Base-by-base conservation (phyloP, 2,797 vertebrate species). In the Betta splendens region DNA sequence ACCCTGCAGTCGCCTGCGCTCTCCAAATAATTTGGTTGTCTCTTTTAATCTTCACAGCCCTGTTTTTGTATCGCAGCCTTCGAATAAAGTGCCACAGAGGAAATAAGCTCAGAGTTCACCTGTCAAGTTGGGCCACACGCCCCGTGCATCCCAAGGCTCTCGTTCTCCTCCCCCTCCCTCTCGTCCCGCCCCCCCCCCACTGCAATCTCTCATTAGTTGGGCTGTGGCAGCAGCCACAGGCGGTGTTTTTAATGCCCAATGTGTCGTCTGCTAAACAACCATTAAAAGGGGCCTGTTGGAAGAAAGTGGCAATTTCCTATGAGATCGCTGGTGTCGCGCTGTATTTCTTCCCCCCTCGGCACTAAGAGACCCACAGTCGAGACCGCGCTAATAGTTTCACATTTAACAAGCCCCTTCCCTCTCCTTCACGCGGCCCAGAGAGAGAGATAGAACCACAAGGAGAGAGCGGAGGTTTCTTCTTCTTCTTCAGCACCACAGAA, bases 231-330 rank as follows among this genome's bases (percentile, higher is more conserved):
- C 58, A 36, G 76, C 77, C 75, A 59, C 52, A 18, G 64, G 79
- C 45, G 1, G 45, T 57, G 36, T 72, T 81, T 83, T 76, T 74
- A 80, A 81, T 69, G 73, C 69, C 68, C 64, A 66, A 44, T 62
- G 65, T 81, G 72, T 77, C 35, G 32, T 72, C 65, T 54, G 63
- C 75, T 85, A 87, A 85, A 86, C 75, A 82, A 74, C 74, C 77
- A 75, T 83, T 84, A 85, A 70, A 46, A 67, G 48, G 17, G 35
- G 51, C 64, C 61, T 63, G 66, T 64, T 79, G 70, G 67, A 67
- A 65, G 69, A 81, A 80, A 86, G 77, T 84, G 72, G 79, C 78
- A 80, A 88, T 90, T 88, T 89, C 77, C 80, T 80, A 67, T 67
- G 58, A 75, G 68, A 75, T 54, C 12, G 12, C 56, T 54, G 47